Conservation (phyloP, 2,888 invertebrate genomes). For the Dastarcus helophoroides region DNA sequence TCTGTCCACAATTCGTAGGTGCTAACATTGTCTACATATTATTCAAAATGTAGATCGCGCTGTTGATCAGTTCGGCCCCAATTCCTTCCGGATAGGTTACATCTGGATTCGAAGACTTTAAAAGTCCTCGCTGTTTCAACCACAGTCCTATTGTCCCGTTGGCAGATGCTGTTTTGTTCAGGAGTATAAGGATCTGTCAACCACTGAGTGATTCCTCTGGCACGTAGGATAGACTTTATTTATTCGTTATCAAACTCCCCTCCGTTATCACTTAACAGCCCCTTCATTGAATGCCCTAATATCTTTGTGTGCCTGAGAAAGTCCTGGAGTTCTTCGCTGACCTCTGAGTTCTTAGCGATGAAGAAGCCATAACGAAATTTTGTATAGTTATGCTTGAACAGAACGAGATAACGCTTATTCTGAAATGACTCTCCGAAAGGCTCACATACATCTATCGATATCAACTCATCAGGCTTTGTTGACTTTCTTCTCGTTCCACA, state of each 20-base stretch:
- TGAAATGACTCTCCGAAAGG: slow-evolving; percentile 15
- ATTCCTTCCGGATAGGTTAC: slow-evolving; percentile 17
- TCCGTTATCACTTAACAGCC: slow-evolving; percentile 23
- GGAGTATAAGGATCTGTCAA: too few species aligned
- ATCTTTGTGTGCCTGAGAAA: slow-evolving; percentile 17
- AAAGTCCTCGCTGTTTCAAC: slow-evolving; percentile 22
- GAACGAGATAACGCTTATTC: slow-evolving; percentile 12
- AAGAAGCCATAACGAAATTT: slow-evolving; percentile 19
- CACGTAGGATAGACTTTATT: slow-evolving; percentile 15
- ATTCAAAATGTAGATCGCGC: slow-evolving; percentile 17
- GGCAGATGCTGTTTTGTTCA: too few species aligned
- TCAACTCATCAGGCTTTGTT: slow-evolving; percentile 18
- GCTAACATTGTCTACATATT: too few species aligned
- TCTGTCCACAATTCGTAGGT: slow-evolving; percentile 20
- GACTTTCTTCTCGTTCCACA: slow-evolving; percentile 19
- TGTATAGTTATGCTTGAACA: slow-evolving; percentile 17
- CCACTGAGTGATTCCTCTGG: slow-evolving; percentile 14
- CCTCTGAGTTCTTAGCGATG: slow-evolving; percentile 19
- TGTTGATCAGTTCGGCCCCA: slow-evolving; percentile 18
- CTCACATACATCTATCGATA: slow-evolving; percentile 22
- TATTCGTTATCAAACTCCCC: slow-evolving; percentile 23
- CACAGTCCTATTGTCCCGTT: slow-evolving; percentile 13
- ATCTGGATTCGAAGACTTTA: slow-evolving; percentile 19
- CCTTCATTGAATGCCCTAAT: slow-evolving; percentile 20
- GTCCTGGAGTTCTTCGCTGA: slow-evolving; percentile 15